Evolutionary conservation across 2,888 invertebrate genomes (phyloP), one percentile per base, ranked within the genome.

Genomic region (Polietes domitor): DNA sequence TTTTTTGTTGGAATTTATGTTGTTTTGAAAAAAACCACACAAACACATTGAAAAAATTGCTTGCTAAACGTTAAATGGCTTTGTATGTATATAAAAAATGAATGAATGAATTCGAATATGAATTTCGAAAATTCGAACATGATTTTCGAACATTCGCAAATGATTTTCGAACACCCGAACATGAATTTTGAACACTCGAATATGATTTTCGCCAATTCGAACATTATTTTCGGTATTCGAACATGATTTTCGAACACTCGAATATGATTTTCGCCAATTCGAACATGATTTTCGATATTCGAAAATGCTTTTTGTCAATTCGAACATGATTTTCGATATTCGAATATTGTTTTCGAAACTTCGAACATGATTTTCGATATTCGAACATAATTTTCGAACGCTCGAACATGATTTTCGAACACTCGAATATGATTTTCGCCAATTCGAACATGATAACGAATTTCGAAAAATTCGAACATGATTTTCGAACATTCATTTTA

Each of bases 51-150:
- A 43, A 24, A 80, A 78, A 84, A 79, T 77, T 85, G 85, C 85
- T 77, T 85, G 83, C 79, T 81, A 79, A 77, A 75, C 74, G 79
- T 86, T 80, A 79, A 82, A 85, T 84, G 82, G 85, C 83, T 83
- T 71, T 61, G 61, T 79, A 85, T 83, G 82, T 84, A 76, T 80
- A 24, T 47, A 10, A 15, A 19, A n/a, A n/a, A n/a, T n/a, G n/a
- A n/a, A n/a, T n/a, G n/a, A n/a, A n/a, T n/a, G n/a, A 4, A 9
- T 32, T 32, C 9, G 32, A 32, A 32, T 4, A n/a, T n/a, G n/a
- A 15, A 83, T 55, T 85, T 85, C 80, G 77, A 82, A 82, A 58
- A 26, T 58, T 58, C 58, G 26, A 24, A 24, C 12, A 58, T 12
- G 47, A 4, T 47, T 76, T 76, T 76, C 77, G 28, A 61, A 61